Percentiles rank a stretch among this genome's conserved stretches.
Evolutionary conservation across 2,888 invertebrate genomes (phyloP).

Genomic region (Drosophila leonis): DNA sequence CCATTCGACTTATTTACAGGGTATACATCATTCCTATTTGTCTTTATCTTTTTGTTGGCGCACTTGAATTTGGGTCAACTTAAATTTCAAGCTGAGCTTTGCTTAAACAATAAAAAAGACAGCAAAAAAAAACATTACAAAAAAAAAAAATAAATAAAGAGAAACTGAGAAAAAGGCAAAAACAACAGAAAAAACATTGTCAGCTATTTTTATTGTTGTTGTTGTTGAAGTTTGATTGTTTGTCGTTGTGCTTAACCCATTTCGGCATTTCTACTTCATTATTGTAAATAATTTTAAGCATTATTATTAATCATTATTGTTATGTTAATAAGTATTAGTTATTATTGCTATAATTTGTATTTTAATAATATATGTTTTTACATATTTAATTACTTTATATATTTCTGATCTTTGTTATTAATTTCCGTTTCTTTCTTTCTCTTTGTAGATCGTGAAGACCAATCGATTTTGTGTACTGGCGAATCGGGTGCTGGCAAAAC

Average conservation of each 20-base stretch:
- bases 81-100: conserved; percentile 73
- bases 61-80: conserved; percentile 71
- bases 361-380: neutral
- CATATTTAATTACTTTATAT: neutral
- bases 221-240: conserved; percentile 27
- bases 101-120: conserved; percentile 45
- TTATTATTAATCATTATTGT: neutral
- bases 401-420: conserved; percentile 13
- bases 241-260: conserved; percentile 40
- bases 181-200: conserved; percentile 41
- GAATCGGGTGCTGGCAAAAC: conserved; percentile 99
- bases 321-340: neutral
- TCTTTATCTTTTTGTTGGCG: conserved; percentile 31
- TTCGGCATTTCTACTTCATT: conserved; percentile 12
- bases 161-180: conserved; percentile 17
- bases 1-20: conserved; percentile 5
- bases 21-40: conserved; percentile 21
- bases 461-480: conserved; percentile 99
- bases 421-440: conserved; percentile 40
- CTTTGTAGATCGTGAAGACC: conserved; percentile 97
- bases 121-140: conserved; percentile 7
- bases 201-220: conserved; percentile 45
- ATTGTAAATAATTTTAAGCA: neutral
- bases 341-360: neutral
- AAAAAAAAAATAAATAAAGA: conserved; percentile 20